These are phyloP conservation scores for Orussus abietinus DNA, from an alignment of 1,140 invertebrate genomes.

Conservation along the genomic window DNA sequence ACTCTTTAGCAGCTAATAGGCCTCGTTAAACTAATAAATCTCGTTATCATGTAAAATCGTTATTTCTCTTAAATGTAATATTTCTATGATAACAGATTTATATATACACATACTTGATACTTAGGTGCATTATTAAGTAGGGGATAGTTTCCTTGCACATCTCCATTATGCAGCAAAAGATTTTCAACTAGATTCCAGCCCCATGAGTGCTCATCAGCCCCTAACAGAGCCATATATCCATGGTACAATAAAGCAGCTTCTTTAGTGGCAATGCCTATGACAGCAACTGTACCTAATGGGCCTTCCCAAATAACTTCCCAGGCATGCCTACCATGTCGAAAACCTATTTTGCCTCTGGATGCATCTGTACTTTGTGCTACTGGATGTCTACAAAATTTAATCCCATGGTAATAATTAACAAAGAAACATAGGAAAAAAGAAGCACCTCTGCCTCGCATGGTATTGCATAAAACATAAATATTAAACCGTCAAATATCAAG, in stretches of 20 bases:
- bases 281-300: constrained; percentile 91
- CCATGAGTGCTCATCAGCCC: constrained; percentile 96
- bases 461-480: too few species aligned
- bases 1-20: too few species aligned
- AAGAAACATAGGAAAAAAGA: too few species aligned
- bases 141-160: constrained; percentile 93
- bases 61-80: too few species aligned
- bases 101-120: constrained; percentile 85
- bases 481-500: too few species aligned
- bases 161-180: constrained; percentile 93
- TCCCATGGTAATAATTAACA: too few species aligned
- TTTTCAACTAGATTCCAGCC: constrained; percentile 99
- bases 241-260: constrained; percentile 86
- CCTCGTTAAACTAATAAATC: too few species aligned
- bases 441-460: too few species aligned
- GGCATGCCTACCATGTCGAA: constrained; percentile 87
- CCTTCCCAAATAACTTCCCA: constrained; percentile 99
- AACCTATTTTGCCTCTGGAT: constrained; percentile 91
- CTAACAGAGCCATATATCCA: constrained; percentile 91
- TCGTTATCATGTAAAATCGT: too few species aligned
- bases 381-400: constrained; percentile 68
- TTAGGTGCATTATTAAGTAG: constrained; percentile 94
- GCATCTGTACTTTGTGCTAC: constrained; percentile 98
- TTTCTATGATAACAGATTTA: too few species aligned
- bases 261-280: constrained; percentile 93